Evolutionary conservation across 2,888 invertebrate genomes (phyloP), one percentile per base, ranked within the genome.

Genomic region (Onchidella celtica): DNA sequence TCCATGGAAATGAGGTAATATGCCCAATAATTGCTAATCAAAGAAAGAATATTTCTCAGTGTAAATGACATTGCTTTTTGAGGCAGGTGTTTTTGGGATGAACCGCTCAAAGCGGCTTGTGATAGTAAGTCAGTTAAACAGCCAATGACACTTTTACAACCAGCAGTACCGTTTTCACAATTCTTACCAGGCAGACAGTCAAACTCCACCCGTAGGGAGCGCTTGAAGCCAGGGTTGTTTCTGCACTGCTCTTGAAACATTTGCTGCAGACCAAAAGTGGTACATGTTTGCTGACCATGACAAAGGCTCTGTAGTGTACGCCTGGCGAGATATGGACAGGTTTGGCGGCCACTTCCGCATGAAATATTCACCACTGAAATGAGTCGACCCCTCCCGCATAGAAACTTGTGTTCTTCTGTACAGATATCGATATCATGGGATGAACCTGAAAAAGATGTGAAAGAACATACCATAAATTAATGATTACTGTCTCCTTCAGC

Each of bases 251-350:
- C 14, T 6, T 36, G 21, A 14, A 78, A 17, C 9, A 78, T 57
- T 40, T 21, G 9, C 21, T 27, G 32, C 21, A 78, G 68, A n/a
- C 38, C 69, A 3, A 69, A 17, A 9, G 11, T 69, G 1, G 78
- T 61, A 36, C 78, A 78, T n/a, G 78, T 69, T 47, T 78, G 78
- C 27, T 78, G 78, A 32, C 59, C 59, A 34, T 55, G 59, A 40
- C 78, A 78, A 21, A 78, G 59, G 27, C 38, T 29, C 27, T 27
- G 24, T 32, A 78, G 24, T 11, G 36, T 78, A 29, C 57, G 29
- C 6, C 69, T 59, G 24, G 61, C 61, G 38, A 3, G 17, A 0
- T 34, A 14, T 40, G 59, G 17, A 36, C 78, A 78, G 1, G 61
- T 24, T n/a, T 32, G 6, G 24, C 24, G 6, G 17, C 17, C n/a